Base-by-base conservation (phyloP, 2,113 vertebrate genomes). In the Nyctereutes procyonoides region DNA sequence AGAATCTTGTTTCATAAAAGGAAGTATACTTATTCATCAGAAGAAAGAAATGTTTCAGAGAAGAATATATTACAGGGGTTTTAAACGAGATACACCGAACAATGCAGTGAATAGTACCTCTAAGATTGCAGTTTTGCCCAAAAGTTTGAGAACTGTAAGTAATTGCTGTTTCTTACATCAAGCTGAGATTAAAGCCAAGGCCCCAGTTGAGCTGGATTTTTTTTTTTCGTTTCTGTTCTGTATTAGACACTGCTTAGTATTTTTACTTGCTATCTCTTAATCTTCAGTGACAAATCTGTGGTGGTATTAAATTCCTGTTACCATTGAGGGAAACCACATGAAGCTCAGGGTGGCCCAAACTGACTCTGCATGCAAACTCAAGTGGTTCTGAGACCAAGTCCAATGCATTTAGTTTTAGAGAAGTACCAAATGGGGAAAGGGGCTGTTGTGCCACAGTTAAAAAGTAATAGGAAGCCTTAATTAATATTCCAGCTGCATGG, bases 121-220 rank as follows among this genome's bases (percentile, higher is more conserved):
- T 95, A 48, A 88, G 81, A 73, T 93, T 95, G 74, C 32, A 55
- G 24, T 60, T 95, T 93, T 76, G 32, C 63, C 93, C 60, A 13
- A 71, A 93, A 55, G 16, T 56, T 83, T 89, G 28, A 74, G 94
- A 93, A 73, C 77, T 43, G n/a, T 76, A 85, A 86, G 35, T 22
- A 32, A 56, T 63, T 85, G 38, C 20, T 90, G 4, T 74, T 84
- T 91, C 32, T 77, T 82, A 56, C 6, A 14, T 88, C 48, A 77
- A 93, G 32, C 43, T 82, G 76, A 71, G 48, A 69, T 65, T 82
- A 90, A 90, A 96, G 43, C 65, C 35, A 62, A 90, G 71, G 13
- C 13, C 5, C 38, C 43, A 14, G 5, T 58, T 92, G 56, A 74
- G 95, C 79, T 13, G 2, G 0, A 90, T 28, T 53, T 67, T 81